These are phyloP conservation scores for Rhinella marina DNA, from an alignment of 2,797 vertebrate genomes.

Conservation along the genomic window DNA sequence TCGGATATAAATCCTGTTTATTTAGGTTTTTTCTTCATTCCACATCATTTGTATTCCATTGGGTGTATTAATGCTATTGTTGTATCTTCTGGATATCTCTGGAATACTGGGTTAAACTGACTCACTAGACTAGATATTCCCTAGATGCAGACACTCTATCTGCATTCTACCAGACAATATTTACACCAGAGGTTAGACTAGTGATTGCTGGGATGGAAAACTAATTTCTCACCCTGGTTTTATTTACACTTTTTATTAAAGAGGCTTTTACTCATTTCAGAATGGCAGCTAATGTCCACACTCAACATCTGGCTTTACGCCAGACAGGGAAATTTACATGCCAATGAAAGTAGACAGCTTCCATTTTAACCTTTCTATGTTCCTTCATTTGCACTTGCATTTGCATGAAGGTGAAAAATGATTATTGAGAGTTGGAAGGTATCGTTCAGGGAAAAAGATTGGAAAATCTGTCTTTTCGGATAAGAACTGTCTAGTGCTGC, in stretches of 20 bases:
- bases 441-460: conserved; percentile 65
- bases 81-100: not conserved
- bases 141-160: conserved; percentile 74
- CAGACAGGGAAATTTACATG: conserved; percentile 71
- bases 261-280: conserved; percentile 73
- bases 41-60: not conserved
- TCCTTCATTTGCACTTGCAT: conserved; percentile 67
- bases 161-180: conserved; percentile 71
- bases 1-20: too few relatives aligned
- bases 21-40: not conserved
- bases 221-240: conserved; percentile 77
- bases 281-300: conserved; percentile 73
- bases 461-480: conserved; percentile 60
- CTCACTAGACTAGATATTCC: conserved; percentile 68
- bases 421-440: conserved; percentile 64
- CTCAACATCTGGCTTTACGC: conserved; percentile 67
- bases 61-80: not conserved
- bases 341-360: conserved; percentile 69
- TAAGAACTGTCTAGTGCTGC: conserved; percentile 34
- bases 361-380: conserved; percentile 74
- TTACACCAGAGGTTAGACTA: conserved; percentile 72
- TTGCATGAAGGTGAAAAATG: conserved; percentile 67
- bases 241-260: conserved; percentile 79
- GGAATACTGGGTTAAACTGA: conserved; percentile 61
- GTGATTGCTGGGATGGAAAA: conserved; percentile 77